A percentile compares a stretch with the other conserved stretches of the same genome.
phyloP scores from a whole-genome alignment of 37 sponge, comb jelly and placozoan species.

The Aphrocallistes beatrix region DNA sequence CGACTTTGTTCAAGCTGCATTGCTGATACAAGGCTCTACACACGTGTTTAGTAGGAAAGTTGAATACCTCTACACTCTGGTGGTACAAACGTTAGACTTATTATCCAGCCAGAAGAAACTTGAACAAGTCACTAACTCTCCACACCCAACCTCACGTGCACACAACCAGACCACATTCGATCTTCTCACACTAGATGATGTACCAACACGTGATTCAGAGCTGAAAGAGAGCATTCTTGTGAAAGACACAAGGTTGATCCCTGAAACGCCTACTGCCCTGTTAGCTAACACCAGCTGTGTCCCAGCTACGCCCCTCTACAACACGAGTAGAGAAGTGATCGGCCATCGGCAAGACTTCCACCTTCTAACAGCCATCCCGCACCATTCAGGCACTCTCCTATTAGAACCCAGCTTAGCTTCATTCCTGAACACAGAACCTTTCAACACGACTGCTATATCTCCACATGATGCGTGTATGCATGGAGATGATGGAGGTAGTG shows the following conservation, averaged over 20 bases:
- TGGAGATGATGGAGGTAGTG: not conserved
- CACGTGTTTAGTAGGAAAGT: conserved; percentile 97
- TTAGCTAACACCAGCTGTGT: not conserved
- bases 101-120: conserved; percentile 56
- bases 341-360: not conserved
- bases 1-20: conserved; percentile 95
- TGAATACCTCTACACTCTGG: conserved; percentile 81
- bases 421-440: not conserved
- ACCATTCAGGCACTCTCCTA: not conserved
- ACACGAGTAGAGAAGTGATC: not conserved
- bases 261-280: not conserved
- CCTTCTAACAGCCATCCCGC: not conserved
- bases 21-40: conserved; percentile 93
- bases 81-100: conserved; percentile 81
- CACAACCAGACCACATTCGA: not conserved
- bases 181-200: not conserved
- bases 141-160: not conserved
- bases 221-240: not conserved
- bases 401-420: not conserved
- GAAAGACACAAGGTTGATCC: not conserved
- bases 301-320: not conserved
- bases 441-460: too few species aligned
- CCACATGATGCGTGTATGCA: too few species aligned
- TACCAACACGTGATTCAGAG: not conserved
- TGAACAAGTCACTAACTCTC: not conserved